Base-by-base conservation (phyloP, 2,888 invertebrate species). In the Drosophila melanosoma region DNA sequence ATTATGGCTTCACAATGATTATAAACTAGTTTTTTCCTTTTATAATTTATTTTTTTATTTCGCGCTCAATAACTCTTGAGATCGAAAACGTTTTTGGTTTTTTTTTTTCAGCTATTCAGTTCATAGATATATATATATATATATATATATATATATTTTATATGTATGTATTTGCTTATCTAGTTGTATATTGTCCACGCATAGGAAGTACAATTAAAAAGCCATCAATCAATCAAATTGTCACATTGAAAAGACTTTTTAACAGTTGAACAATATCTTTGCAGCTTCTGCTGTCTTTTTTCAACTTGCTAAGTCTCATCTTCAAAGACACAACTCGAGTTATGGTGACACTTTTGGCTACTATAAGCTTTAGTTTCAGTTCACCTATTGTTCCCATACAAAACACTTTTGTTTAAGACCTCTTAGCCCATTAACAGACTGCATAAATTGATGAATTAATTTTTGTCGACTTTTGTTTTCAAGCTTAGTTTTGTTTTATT, bases 161-260 rank as follows among this genome's bases (percentile, higher is more conserved):
- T 8, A 26, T 23, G 20, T 11, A 10, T 26, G 20, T 38, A 38
- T 33, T 7, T 51, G 12, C 29, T 20, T 58, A n/a, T 40, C 26
- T n/a, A 23, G 23, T 45, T 45, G 45, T 45, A 45, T 36, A 29
- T 17, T 60, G 38, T 33, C 29, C 23, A 54, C 32, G 36, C 33
- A 42, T 61, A 35, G 52, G 65, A 49, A 38, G 64, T 53, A 54
- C 80, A 76, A 76, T 79, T 79, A 75, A 75, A 79, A 79, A 60
- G 3, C 72, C 63, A 76, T 80, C 68, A 67, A 76, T 80, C 79
- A 79, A 40, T 56, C 45, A 53, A 32, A 32, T 52, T 36, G 64
- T 32, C 51, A 60, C 53, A 59, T 68, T 58, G 56, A 36, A 49
- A 60, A 60, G 48, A 33, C 2, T 58, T 62, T 54, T 54, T 60